phyloP scores from a whole-genome alignment of 2,113 vertebrate species.

The Planiliza haematocheilus region DNA sequence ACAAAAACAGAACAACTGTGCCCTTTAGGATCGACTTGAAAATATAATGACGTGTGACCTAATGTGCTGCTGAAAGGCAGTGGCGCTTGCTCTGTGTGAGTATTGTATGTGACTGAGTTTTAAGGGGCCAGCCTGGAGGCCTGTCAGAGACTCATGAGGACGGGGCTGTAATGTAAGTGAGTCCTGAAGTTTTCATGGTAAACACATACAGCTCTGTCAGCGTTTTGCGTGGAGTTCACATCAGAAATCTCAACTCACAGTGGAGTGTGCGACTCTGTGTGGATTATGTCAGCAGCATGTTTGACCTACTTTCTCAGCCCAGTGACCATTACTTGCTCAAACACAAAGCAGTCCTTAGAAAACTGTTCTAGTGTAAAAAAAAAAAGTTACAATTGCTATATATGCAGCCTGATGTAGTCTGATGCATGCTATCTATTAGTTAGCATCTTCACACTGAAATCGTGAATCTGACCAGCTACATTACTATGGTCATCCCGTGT shows the following conservation, averaged over 20 bases:
- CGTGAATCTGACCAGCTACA: background rate
- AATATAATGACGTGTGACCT: constrained; percentile 52
- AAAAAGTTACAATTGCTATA: too few species aligned
- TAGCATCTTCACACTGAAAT: background rate
- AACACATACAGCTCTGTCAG: constrained; percentile 46
- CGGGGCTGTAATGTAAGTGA: too few species aligned
- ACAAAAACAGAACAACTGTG: constrained; percentile 49
- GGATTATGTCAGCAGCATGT: constrained; percentile 55
- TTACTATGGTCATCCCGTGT: constrained; percentile 18
- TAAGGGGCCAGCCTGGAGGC: background rate
- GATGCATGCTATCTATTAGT: background rate
- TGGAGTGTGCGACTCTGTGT: constrained; percentile 29
- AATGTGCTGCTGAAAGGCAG: constrained; percentile 33
- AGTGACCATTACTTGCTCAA: constrained; percentile 7
- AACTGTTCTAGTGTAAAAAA: background rate
- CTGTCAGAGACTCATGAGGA: constrained; percentile 24
- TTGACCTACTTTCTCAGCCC: constrained; percentile 56
- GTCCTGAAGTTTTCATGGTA: constrained; percentile 37
- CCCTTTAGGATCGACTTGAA: constrained; percentile 12
- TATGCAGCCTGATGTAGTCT: too few species aligned
- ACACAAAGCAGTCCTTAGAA: constrained; percentile 16
- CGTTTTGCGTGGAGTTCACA: constrained; percentile 36
- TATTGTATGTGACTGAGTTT: constrained; percentile 8
- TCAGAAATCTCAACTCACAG: constrained; percentile 39
- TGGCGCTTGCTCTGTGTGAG: constrained; percentile 9